These are phyloP conservation scores for Acrocephalus scirpaceus DNA, from an alignment of 2,797 vertebrate genomes.

Conservation along the genomic window DNA sequence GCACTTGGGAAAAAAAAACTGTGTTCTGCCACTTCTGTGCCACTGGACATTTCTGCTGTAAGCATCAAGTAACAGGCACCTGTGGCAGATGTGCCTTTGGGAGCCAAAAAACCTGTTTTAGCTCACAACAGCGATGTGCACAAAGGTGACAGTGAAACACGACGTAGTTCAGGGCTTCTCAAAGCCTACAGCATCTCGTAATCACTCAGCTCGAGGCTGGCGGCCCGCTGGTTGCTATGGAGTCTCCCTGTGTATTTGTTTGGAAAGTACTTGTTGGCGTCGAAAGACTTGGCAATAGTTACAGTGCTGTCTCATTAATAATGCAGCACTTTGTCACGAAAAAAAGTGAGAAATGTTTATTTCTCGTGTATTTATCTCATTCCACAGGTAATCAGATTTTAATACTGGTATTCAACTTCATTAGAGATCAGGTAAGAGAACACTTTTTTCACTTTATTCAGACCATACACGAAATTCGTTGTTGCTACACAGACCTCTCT, in stretches of 20 bases:
- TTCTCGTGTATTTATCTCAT: background rate
- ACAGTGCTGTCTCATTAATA: fast-evolving
- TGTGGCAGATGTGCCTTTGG: background rate
- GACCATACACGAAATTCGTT: no score
- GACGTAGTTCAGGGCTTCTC: fast-evolving
- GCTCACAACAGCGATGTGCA: fast-evolving
- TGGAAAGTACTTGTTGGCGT: background rate
- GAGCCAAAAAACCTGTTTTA: fast-evolving
- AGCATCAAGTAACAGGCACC: fast-evolving
- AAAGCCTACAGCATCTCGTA: background rate
- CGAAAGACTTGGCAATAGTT: no score
- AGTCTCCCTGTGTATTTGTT: fast-evolving
- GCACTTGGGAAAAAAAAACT: fast-evolving
- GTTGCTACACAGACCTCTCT: no score
- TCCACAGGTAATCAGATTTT: background rate
- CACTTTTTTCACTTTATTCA: background rate
- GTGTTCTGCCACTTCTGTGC: fast-evolving
- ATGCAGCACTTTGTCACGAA: fast-evolving
- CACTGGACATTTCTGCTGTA: fast-evolving
- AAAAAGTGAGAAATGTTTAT: fast-evolving
- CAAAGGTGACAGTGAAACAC: background rate
- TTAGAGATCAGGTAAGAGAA: background rate
- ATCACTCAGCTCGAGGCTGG: fast-evolving
- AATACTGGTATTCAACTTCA: background rate
- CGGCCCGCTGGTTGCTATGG: background rate